Conservation (phyloP, 2,797 vertebrate species). For the Prionace glauca region DNA sequence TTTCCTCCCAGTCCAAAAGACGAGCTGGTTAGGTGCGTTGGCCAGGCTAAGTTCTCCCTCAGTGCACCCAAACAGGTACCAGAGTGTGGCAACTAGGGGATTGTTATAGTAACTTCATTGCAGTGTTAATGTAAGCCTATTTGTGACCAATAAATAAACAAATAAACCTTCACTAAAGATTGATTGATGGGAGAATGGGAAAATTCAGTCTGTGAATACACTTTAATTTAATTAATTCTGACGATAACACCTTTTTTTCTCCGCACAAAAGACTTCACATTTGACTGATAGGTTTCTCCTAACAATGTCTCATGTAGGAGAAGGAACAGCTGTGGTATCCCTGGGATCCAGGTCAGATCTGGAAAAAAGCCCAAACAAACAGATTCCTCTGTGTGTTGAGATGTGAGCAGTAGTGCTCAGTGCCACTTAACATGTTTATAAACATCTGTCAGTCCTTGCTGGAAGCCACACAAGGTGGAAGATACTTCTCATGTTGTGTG, state of each 20-base stretch:
- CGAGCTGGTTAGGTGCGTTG: no score
- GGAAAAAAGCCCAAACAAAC: neutral
- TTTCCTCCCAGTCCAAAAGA: no score
- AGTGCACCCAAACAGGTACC: no score
- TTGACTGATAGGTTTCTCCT: neutral
- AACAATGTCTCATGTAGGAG: neutral
- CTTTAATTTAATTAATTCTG: neutral
- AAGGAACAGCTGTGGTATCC: neutral
- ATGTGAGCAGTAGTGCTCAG: neutral
- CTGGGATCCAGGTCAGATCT: neutral
- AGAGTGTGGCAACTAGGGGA: no score
- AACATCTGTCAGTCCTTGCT: neutral
- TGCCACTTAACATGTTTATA: neutral
- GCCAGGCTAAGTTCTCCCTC: no score
- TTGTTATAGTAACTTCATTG: no score
- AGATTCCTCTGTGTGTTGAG: neutral
- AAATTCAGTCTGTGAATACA: neutral
- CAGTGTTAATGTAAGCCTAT: no score
- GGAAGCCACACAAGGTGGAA: neutral
- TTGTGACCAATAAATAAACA: no score
- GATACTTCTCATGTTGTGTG: neutral
- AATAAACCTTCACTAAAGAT: neutral
- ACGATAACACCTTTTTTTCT: neutral
- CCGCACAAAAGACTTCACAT: neutral
- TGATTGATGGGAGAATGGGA: neutral